A percentile compares a stretch with the other conserved stretches of the same genome.
phyloP scores from a whole-genome alignment of 2,113 vertebrate genomes.

The Hypanus sabinus region DNA sequence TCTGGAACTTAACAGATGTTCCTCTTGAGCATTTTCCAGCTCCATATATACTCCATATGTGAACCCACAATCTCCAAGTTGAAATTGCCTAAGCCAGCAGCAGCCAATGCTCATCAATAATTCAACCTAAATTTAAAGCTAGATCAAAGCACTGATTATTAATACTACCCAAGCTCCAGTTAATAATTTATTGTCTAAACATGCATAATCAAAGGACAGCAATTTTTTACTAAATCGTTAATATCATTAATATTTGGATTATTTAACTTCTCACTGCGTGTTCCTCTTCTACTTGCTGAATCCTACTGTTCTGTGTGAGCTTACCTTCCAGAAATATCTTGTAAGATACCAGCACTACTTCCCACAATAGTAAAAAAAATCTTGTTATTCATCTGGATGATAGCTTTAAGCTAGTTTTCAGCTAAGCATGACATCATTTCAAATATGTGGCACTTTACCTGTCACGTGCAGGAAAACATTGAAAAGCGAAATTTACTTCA shows the following conservation, averaged over 20 bases:
- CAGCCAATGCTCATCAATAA: neutral
- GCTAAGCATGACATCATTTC: neutral
- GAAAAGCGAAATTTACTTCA: no score
- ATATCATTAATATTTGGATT: neutral
- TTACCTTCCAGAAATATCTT: neutral
- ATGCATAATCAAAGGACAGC: neutral
- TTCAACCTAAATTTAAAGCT: neutral
- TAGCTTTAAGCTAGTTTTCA: neutral
- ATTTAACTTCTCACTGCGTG: no score
- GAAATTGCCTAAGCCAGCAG: neutral
- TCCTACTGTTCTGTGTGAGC: neutral
- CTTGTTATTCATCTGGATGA: no score
- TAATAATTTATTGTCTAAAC: neutral
- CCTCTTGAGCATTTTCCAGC: neutral
- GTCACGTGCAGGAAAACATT: no score
- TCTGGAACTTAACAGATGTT: neutral
- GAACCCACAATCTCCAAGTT: neutral
- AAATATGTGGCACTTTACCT: no score
- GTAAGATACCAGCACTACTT: neutral
- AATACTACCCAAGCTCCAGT: neutral
- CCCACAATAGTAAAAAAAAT: neutral
- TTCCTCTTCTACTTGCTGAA: neutral
- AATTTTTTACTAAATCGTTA: neutral
- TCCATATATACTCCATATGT: no score
- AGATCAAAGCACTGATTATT: neutral